Conservation (phyloP, 2,797 vertebrate genomes). For the Pangasius larnaudii region DNA sequence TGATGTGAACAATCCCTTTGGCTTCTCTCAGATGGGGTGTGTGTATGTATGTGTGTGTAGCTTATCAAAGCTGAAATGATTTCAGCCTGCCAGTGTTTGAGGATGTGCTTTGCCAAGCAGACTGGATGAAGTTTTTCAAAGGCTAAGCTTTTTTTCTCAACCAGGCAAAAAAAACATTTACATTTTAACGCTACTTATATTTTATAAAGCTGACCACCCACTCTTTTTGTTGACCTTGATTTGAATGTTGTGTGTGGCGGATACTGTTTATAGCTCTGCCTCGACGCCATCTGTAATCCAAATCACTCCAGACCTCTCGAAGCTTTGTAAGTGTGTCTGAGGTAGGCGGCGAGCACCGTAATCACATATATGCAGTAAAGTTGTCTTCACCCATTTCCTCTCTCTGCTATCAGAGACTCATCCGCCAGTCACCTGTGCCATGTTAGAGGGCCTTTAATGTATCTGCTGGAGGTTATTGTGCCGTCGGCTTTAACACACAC, state of each 20-base stretch:
- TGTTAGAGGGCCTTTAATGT: conserved; percentile 64
- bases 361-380: conserved; percentile 56
- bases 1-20: conserved; percentile 57
- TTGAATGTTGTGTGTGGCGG: conserved; percentile 48
- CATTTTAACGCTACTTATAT: conserved; percentile 52
- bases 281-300: conserved; percentile 53
- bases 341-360: conserved; percentile 44
- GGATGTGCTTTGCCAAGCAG: conserved; percentile 61
- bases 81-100: conserved; percentile 56
- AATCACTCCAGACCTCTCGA: conserved; percentile 55
- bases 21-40: conserved; percentile 35
- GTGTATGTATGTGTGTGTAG: conserved; percentile 6
- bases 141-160: conserved; percentile 32
- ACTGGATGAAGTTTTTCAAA: conserved; percentile 51
- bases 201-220: conserved; percentile 50
- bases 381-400: conserved; percentile 60
- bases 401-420: conserved; percentile 60
- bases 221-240: conserved; percentile 54
- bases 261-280: conserved; percentile 55
- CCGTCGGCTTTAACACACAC: conserved; percentile 54
- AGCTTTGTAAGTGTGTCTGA: conserved; percentile 54
- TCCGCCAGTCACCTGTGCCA: conserved; percentile 61
- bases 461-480: conserved; percentile 61
- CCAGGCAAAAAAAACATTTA: conserved; percentile 28
- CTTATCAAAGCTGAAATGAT: conserved; percentile 57